Base-by-base conservation (phyloP, 2,113 vertebrate species). In the Python bivittatus region DNA sequence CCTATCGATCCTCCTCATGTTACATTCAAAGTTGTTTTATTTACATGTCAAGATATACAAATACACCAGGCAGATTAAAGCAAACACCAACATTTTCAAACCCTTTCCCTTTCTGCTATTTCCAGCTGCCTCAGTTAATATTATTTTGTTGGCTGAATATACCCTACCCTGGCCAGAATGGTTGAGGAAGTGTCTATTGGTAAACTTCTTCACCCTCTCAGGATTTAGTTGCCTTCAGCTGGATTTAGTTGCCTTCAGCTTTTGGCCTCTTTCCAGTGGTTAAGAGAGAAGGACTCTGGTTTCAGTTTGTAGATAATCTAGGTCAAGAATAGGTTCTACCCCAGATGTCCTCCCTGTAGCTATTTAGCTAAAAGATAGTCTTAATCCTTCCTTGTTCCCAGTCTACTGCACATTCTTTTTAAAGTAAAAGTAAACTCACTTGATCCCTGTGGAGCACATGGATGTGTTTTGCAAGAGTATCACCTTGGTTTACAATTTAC, bases 221-320 rank as follows among this genome's bases (percentile, higher is more conserved):
- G 9, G 33, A 17, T 12, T 11, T 87, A 7, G 6, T 68, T 86
- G 17, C n/a, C 61, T 86, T 38, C n/a, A 68, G 15, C 27, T 89
- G 29, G 25, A 4, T 6, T 48, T 48, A 25, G 8, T 12, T n/a
- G 20, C 6, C n/a, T n/a, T n/a, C n/a, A n/a, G 38, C 25, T 52
- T 92, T 87, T 90, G n/a, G 15, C n/a, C 33, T 84, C 72, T 84
- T 96, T 96, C 94, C 96, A 95, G 94, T 93, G 53, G 25, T 53
- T 22, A 42, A 83, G 54, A 79, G 11, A 79, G 22, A 79, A 92
- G 89, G 90, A 95, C 96, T 96, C 96, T 97, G 95, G 97, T 96
- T 98, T 98, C 97, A 97, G 15, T 97, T 97, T 97, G 94, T 94
- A 95, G 54, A 92, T 98, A 97, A 98, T 98, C 44, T 98, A 97